phyloP scores from a whole-genome alignment of 2,888 invertebrate genomes.

The Thereva unica region DNA sequence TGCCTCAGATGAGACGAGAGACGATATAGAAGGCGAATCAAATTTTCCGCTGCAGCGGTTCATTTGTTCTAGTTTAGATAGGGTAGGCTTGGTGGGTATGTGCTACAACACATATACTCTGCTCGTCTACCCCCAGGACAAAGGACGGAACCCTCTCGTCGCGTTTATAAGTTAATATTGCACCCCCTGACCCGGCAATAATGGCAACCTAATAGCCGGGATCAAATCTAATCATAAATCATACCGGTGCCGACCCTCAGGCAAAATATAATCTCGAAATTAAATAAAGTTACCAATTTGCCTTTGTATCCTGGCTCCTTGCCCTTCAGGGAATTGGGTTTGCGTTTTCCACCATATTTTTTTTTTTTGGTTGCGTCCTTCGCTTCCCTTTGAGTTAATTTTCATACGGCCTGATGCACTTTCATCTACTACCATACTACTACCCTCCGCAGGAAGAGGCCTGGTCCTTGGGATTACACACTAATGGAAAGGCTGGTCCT shows the following conservation, averaged over 20 bases:
- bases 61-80: conserved; percentile 25
- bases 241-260: conserved; percentile 3
- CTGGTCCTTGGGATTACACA: too few relatives aligned
- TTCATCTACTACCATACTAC: conserved; percentile 2
- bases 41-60: conserved; percentile 28
- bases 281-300: conserved; percentile 34
- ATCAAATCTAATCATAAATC: conserved; percentile 40
- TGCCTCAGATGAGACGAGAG: not conserved
- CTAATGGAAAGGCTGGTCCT: too few relatives aligned
- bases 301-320: conserved; percentile 7
- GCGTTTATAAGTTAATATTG: conserved; percentile 13
- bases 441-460: not conserved
- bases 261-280: conserved; percentile 29
- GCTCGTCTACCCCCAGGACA: not conserved
- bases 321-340: not conserved
- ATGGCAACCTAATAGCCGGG: conserved; percentile 36
- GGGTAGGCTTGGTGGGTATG: not conserved
- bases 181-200: conserved; percentile 15
- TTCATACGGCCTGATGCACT: not conserved
- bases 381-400: conserved; percentile 19
- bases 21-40: conserved; percentile 20
- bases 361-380: not conserved
- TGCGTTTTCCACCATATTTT: not conserved
- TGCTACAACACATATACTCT: too few relatives aligned
- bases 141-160: not conserved